Conservation (phyloP, 30 jellyfish, hydroid and myxozoan genomes). For the Catostylus mosaicus region DNA sequence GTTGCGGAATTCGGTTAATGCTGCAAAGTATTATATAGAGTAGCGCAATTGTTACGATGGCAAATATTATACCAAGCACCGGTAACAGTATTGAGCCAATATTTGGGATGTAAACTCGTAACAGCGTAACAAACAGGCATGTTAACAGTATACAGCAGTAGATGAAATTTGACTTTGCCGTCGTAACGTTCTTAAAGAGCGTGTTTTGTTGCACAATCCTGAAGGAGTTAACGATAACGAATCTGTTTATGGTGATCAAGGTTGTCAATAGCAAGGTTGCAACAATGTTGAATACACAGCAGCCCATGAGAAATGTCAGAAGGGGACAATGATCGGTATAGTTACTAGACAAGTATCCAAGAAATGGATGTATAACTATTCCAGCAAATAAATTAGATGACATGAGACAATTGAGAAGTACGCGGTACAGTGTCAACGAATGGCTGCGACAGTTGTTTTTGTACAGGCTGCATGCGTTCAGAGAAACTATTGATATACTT, state of each 20-base stretch:
- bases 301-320: not conserved
- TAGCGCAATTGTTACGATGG: not conserved
- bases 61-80: not conserved
- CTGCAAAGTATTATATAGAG: not conserved
- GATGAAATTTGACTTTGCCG: not conserved
- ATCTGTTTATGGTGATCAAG: not conserved
- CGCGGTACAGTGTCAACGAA: not conserved
- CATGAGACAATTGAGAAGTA: not conserved
- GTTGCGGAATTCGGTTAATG: not conserved
- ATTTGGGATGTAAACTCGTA: not conserved
- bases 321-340: not conserved
- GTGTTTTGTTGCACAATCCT: not conserved
- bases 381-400: slow-evolving; percentile 17
- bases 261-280: not conserved
- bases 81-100: not conserved
- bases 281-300: not conserved
- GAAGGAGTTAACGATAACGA: not conserved
- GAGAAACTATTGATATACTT: not conserved
- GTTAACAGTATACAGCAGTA: not conserved
- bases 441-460: not conserved
- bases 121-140: not conserved
- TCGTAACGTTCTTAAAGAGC: not conserved
- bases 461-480: not conserved
- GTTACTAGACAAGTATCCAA: not conserved
- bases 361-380: not conserved